Evolutionary conservation across 2,888 invertebrate species (phyloP).

Genomic region (Hipparchia sbordonii): DNA sequence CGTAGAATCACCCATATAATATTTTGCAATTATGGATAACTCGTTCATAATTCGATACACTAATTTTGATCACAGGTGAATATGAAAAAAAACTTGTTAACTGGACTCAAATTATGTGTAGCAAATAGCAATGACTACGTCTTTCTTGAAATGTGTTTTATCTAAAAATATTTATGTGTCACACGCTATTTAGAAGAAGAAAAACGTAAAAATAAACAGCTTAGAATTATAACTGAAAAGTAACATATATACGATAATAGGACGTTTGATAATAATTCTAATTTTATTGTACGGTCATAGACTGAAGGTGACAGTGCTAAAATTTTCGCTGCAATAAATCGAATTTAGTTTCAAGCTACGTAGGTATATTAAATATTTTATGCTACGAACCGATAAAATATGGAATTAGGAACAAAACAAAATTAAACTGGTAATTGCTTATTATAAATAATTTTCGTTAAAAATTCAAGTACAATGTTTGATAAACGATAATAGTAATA

Average conservation of each 20-base stretch:
- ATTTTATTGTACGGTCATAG: slow-evolving; percentile 8
- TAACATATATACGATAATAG: not conserved
- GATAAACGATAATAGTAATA: not conserved
- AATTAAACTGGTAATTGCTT: not conserved
- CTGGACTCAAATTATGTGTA: slow-evolving; percentile 1
- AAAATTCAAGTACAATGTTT: not conserved
- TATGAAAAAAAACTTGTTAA: not conserved
- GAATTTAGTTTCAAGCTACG: not conserved
- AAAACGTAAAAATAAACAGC: slow-evolving; percentile 38
- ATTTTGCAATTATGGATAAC: slow-evolving; percentile 6
- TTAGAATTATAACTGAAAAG: slow-evolving; percentile 38
- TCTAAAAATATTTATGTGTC: slow-evolving; percentile 33
- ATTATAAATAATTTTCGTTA: too few relatives aligned
- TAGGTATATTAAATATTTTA: not conserved
- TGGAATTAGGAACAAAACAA: not conserved
- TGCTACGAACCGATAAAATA: not conserved
- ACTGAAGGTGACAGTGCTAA: slow-evolving; percentile 8
- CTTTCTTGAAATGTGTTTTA: slow-evolving; percentile 13
- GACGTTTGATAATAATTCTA: slow-evolving; percentile 8
- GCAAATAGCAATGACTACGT: not conserved
- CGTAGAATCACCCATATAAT: too few relatives aligned
- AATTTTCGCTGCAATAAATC: not conserved
- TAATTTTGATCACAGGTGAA: not conserved
- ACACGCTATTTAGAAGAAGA: slow-evolving; percentile 29
- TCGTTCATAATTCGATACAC: slow-evolving; percentile 1